Percentiles rank a stretch among this genome's conserved stretches.
These are phyloP conservation scores for Leuciscus idus DNA, from an alignment of 2,113 vertebrate species.

Conservation along the genomic window DNA sequence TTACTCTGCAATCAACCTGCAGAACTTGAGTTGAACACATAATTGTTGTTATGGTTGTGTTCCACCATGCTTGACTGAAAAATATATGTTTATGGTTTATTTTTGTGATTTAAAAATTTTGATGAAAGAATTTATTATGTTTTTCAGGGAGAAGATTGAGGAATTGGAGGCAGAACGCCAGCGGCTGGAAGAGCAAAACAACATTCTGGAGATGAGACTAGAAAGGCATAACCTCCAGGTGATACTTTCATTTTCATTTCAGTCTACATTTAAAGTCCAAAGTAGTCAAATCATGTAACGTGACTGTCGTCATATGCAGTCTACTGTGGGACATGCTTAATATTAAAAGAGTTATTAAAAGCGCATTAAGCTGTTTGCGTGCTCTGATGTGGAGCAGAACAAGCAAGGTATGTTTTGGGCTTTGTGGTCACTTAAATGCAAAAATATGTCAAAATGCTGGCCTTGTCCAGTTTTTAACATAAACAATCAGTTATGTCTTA, in stretches of 20 bases:
- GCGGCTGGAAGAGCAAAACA: constrained; percentile 85
- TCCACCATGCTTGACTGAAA: background rate
- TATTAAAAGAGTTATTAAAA: too few species aligned
- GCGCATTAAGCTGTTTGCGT: too few species aligned
- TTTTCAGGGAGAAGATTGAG: constrained; percentile 88
- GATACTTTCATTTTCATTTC: constrained; percentile 23
- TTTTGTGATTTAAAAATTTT: background rate
- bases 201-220: constrained; percentile 83
- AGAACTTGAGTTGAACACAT: background rate
- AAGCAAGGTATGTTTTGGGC: too few species aligned
- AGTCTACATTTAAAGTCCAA: background rate
- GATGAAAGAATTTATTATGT: background rate
- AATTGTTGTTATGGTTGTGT: background rate
- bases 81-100: background rate
- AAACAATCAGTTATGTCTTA: too few species aligned
- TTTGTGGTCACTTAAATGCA: too few species aligned
- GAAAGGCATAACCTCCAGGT: constrained; percentile 89
- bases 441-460: too few species aligned
- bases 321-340: too few species aligned
- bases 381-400: too few species aligned
- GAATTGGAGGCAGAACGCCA: constrained; percentile 87
- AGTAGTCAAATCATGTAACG: too few species aligned
- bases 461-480: too few species aligned
- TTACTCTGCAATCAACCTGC: background rate
- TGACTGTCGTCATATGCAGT: too few species aligned